Evolutionary conservation across 2,113 vertebrate species (phyloP), one percentile per base, ranked within the genome.

Genomic region (Nycticorax nycticorax): DNA sequence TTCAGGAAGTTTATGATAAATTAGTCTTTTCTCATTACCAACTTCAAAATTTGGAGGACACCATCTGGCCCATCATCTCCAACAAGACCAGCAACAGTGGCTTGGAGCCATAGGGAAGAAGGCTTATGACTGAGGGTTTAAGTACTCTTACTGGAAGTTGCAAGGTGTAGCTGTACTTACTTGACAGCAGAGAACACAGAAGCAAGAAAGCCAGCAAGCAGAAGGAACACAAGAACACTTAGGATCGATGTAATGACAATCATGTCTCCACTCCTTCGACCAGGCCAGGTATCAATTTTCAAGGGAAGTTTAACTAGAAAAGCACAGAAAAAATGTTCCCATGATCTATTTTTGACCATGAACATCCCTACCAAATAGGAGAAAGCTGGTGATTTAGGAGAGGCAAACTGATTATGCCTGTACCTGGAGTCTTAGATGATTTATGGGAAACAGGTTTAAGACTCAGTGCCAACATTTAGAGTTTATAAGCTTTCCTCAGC

Each of bases 191-290:
- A 93, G 50, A 62, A 9, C 3, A 96, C 17, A 39, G 97, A 91
- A 5, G 92, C 92, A 1, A 97, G 86, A 33, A 98, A 91, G 33
- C 92, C 96, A 43, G 92, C 4, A 3, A 98, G 91, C 85, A 98
- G 66, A 53, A 98, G 76, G 80, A 97, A 98, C 43, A 97, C 17
- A 48, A 98, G 92, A 30, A 97, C 95, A 47, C 98, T 97, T 41
- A 98, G 96, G 50, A 98, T 91, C 6, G 96, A 97, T 1, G 98
- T 97, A 82, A 98, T 81, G 79, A 98, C 97, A 2, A 98, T 96
- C 98, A 98, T 98, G 60, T 88, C 96, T 17, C 98, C 98, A 1
- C 97, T 98, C 39, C 98, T 97, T 71, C 75, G 82, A 56, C 97
- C 98, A 0, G 98, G 97, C 97, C 96, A 98, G 1, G 93, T 96